Percentiles rank a stretch among this genome's conserved stretches.
Conservation (phyloP, 2,888 invertebrate species). For the Noctua janthe region DNA sequence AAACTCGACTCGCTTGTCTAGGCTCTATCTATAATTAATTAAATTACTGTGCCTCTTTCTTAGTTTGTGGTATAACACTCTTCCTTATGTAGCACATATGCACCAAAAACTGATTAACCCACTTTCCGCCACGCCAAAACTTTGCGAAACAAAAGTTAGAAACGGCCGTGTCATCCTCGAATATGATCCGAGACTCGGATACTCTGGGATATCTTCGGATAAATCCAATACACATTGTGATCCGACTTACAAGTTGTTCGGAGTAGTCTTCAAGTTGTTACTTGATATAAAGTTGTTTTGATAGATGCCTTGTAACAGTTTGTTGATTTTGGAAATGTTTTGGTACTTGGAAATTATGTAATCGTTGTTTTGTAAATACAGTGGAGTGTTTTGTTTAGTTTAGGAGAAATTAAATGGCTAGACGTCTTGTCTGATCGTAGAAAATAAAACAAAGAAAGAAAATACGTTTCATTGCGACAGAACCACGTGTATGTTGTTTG, state of each 20-base stretch:
- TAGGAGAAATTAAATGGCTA: not conserved
- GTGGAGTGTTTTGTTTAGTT: not conserved
- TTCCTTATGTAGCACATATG: not conserved
- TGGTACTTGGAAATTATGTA: not conserved
- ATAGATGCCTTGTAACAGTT: slow-evolving; percentile 26
- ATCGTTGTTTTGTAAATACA: slow-evolving; percentile 13
- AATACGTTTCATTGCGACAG: not conserved
- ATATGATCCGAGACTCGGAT: slow-evolving; percentile 51
- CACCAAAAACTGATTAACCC: slow-evolving; percentile 25
- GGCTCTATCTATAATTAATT: not conserved
- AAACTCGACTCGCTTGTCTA: too few species aligned
- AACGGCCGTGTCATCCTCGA: slow-evolving; percentile 28
- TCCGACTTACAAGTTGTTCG: slow-evolving; percentile 57
- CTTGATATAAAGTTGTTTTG: slow-evolving; percentile 35
- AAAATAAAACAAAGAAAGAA: not conserved
- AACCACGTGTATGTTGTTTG: not conserved
- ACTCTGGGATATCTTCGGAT: slow-evolving; percentile 38
- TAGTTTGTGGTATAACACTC: not conserved
- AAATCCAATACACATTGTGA: slow-evolving; percentile 57
- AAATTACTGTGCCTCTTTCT: not conserved
- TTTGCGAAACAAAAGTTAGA: slow-evolving; percentile 36
- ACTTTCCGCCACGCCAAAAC: not conserved
- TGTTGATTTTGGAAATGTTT: slow-evolving; percentile 8
- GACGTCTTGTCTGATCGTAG: not conserved
- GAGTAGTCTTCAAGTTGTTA: slow-evolving; percentile 44